phyloP scores from a whole-genome alignment of 2,888 invertebrate species.

The Tenthredo livida region DNA sequence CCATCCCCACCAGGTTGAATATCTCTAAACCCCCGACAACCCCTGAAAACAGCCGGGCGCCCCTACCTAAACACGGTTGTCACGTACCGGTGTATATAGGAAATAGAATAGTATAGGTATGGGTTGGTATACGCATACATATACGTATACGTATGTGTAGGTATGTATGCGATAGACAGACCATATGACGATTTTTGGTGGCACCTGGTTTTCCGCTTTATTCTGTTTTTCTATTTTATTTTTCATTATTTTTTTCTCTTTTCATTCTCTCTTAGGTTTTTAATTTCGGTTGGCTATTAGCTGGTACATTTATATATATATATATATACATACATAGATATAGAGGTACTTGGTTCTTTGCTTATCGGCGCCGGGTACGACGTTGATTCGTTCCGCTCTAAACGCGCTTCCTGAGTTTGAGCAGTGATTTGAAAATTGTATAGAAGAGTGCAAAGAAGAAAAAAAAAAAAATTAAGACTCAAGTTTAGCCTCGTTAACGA shows the following conservation, averaged over 20 bases:
- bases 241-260: slow-evolving; percentile 47
- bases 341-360: slow-evolving; percentile 6
- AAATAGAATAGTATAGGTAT: slow-evolving; percentile 49
- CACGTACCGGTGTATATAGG: slow-evolving; percentile 66
- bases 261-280: slow-evolving; percentile 47
- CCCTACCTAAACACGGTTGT: slow-evolving; percentile 70
- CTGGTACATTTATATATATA: background rate
- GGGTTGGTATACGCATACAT: background rate
- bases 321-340: background rate
- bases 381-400: slow-evolving; percentile 20
- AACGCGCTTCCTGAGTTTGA: slow-evolving; percentile 24
- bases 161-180: slow-evolving; percentile 51
- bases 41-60: slow-evolving; percentile 43
- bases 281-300: slow-evolving; percentile 39
- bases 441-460: background rate
- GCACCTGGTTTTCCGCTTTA: slow-evolving; percentile 71
- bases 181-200: slow-evolving; percentile 72
- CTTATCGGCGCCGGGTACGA: background rate
- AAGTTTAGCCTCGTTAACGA: slow-evolving; percentile 22
- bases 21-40: slow-evolving; percentile 48
- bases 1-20: slow-evolving; percentile 27
- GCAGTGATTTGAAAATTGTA: slow-evolving; percentile 9
- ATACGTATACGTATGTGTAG: background rate
- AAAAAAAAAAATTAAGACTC: background rate
- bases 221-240: slow-evolving; percentile 63